phyloP scores from a whole-genome alignment of 2,888 invertebrate genomes.

The Erebia aethiops region DNA sequence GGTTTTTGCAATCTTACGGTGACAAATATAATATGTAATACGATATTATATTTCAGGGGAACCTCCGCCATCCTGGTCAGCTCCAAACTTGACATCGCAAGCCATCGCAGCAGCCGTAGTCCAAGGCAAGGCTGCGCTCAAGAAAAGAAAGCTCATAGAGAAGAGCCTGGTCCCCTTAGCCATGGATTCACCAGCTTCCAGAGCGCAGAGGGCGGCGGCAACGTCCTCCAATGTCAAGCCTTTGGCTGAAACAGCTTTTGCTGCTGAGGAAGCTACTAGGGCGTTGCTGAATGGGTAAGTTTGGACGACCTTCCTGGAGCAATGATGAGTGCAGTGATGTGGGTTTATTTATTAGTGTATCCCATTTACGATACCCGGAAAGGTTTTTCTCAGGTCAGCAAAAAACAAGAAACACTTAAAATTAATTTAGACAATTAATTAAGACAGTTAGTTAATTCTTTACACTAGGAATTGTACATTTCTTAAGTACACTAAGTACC shows the following conservation, averaged over 20 bases:
- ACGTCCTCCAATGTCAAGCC: conserved; percentile 84
- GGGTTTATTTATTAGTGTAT: too few relatives aligned
- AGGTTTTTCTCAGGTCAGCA: too few relatives aligned
- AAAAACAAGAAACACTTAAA: too few relatives aligned
- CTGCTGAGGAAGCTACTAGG: conserved; percentile 87
- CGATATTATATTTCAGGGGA: background rate
- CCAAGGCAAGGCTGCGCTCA: conserved; percentile 83
- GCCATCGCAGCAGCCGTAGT: conserved; percentile 77
- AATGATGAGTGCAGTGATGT: too few relatives aligned
- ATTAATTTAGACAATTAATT: too few relatives aligned
- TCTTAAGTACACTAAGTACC: too few relatives aligned
- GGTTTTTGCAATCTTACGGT: too few relatives aligned
- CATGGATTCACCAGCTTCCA: conserved; percentile 84
- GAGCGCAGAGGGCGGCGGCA: conserved; percentile 87
- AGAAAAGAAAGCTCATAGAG: conserved; percentile 82
- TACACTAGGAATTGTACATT: too few relatives aligned
- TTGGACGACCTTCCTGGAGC: too few relatives aligned
- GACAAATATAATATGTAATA: background rate
- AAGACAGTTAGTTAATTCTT: too few relatives aligned
- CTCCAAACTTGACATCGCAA: conserved; percentile 57
- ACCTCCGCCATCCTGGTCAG: conserved; percentile 48
- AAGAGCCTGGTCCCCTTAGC: conserved; percentile 68
- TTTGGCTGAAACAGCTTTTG: conserved; percentile 86
- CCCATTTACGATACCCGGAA: too few relatives aligned
- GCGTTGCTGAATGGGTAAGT: conserved; percentile 78